Base-by-base conservation (phyloP, 2,113 vertebrate genomes). In the Nematolebias whitei region DNA sequence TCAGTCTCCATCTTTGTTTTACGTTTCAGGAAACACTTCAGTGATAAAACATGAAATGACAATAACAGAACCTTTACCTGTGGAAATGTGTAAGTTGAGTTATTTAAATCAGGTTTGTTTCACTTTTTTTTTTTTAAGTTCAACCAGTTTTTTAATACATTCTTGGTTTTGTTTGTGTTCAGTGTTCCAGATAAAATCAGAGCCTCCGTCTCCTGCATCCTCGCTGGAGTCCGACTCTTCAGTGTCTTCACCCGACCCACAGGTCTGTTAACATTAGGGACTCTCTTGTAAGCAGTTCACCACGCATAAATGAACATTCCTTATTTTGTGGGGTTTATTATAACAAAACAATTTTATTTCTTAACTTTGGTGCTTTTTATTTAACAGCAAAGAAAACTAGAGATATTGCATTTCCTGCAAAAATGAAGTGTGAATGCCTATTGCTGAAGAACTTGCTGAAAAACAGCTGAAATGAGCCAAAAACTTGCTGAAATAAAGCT, bases 131-230 rank as follows among this genome's bases (percentile, higher is more conserved):
- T 18, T 35, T 5, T 6, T 2, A 1, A 11, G 1, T 50, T 12
- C 6, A 1, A 15, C 0, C 13, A 1, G 5, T 22, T 11, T 2
- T 52, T 43, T 19, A 26, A 6, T 38, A 8, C 4, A 12, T 23
- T 0, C 2, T 11, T 23, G 8, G 24, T 22, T 63, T 16, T 63
- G 56, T 55, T 19, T 74, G 12, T 80, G 29, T 77, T 0, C 67
- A 96, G 96, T 95, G 84, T 93, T 95, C 44, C 93, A 94, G 83
- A 93, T 97, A 78, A 97, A 97, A 78, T 91, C 94, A 0, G 96
- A 97, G 71, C 96, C 96, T 1, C 92, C 90, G 0, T 97, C 95
- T 5, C 96, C 96, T 0, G 88, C 92, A 0, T 95, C 95, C 0
- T 95, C 94, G 0, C 90, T 92, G 2, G 79, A 66, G n/a, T 95